phyloP scores from a whole-genome alignment of 2,888 invertebrate species.

The Boloria euphrosyne region DNA sequence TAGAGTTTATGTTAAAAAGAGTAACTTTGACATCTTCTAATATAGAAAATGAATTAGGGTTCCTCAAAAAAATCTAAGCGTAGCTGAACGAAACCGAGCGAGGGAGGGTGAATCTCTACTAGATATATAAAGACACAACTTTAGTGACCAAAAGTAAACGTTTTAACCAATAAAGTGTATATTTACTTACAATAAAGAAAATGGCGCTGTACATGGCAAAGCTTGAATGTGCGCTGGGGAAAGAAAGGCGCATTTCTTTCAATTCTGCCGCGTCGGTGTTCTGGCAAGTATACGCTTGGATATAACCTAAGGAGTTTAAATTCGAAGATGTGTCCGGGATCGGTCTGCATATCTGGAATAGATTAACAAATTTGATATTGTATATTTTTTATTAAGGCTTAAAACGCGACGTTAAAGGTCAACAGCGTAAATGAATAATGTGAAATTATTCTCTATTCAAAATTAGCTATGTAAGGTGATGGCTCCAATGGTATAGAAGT shows the following conservation, averaged over 20 bases:
- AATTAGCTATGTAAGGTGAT: too few species aligned
- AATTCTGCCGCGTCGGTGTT: constrained; percentile 51
- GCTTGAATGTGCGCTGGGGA: constrained; percentile 74
- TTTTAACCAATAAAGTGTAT: background rate
- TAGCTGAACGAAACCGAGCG: too few species aligned
- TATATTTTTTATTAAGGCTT: too few species aligned
- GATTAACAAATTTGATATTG: background rate
- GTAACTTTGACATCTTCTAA: too few species aligned
- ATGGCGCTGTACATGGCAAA: constrained; percentile 83
- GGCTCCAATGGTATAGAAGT: too few species aligned
- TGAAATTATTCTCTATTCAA: too few species aligned
- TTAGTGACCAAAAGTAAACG: background rate
- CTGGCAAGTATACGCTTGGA: constrained; percentile 60
- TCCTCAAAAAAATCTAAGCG: too few species aligned
- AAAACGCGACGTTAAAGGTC: too few species aligned
- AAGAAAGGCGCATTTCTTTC: constrained; percentile 84
- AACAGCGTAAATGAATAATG: too few species aligned
- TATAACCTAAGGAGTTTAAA: constrained; percentile 75
- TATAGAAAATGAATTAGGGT: too few species aligned
- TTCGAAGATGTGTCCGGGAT: constrained; percentile 68
- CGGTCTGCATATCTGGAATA: constrained; percentile 84
- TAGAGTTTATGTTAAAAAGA: too few species aligned
- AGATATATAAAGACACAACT: background rate
- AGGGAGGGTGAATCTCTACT: background rate
- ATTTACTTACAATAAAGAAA: constrained; percentile 86